Base-by-base conservation (phyloP, 2,113 vertebrate genomes). In the Hirundichthys speculiger region DNA sequence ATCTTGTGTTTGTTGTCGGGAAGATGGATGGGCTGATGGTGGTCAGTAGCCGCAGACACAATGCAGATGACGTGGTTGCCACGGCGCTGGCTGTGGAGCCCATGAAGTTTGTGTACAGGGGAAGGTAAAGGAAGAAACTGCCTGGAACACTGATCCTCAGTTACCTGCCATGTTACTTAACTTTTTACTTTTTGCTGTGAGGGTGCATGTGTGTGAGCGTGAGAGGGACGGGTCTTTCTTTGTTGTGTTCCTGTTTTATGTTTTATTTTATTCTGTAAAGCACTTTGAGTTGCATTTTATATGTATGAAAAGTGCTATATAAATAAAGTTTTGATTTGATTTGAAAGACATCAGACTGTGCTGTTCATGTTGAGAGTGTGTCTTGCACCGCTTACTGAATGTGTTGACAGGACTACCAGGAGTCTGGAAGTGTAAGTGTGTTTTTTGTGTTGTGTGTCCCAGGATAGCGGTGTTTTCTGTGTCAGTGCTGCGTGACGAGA, bases 21-120 rank as follows among this genome's bases (percentile, higher is more conserved):
- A 98, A 97, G 87, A 73, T 97, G 93, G 96, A 97, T 0, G 96
- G 96, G 3, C 82, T 98, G 75, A 98, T 98, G 95, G 92, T 95
- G 51, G 96, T 97, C 3, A 94, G 94, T 58, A 91, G 92, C 19
- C 93, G 96, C 56, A 94, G 95, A 76, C 96, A 98, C 83, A 98
- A 94, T 0, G 96, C 96, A 0, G 96, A 98, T 30, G 96, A 98
- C 13, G 90, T 98, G 2, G 96, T 98, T 42, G 96, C 96, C 72
- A 98, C 96, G 0, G 96, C 96, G 0, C 74, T 98, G 84, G 96
- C 96, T 0, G 96, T 98, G 7, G 96, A 98, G 59, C 96, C 96
- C 61, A 97, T 98, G 96, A 98, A 98, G 88, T 98, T 98, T 92
- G 96, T 98, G 47, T 98, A 98, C 88, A 93, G 96, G 79, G 96